Conservation (phyloP, 2,888 invertebrate genomes). For the Molorchus minor region DNA sequence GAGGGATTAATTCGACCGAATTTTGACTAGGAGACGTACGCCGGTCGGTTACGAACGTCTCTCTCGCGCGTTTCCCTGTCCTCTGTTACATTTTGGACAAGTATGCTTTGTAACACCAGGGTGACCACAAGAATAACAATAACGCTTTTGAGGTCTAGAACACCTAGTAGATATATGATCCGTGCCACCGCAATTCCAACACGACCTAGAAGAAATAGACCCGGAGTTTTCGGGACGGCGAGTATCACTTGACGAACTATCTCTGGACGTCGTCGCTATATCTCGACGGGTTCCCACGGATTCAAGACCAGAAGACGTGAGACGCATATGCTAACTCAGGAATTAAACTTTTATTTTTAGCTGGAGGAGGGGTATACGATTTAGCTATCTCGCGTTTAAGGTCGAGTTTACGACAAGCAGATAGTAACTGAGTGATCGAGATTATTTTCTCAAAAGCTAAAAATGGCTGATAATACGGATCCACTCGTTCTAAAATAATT, state of each 20-base stretch:
- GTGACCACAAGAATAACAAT: slow-evolving; percentile 23
- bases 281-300: neutral
- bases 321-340: slow-evolving; percentile 23
- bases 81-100: slow-evolving; percentile 19
- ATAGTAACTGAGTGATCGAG: neutral
- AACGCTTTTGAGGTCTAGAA: neutral
- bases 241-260: neutral
- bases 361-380: slow-evolving; percentile 2
- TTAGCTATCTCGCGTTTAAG: slow-evolving; percentile 9
- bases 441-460: neutral
- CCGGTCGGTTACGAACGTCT: neutral
- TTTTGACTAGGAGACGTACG: neutral
- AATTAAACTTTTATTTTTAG: slow-evolving; percentile 4
- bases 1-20: neutral
- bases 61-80: neutral
- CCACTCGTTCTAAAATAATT: neutral
- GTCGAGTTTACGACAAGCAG: slow-evolving; percentile 26
- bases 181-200: slow-evolving; percentile 22
- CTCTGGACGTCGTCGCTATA: neutral
- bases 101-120: slow-evolving; percentile 18
- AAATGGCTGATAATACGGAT: slow-evolving; percentile 1
- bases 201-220: neutral
- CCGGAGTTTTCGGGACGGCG: neutral
- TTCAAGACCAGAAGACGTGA: neutral
- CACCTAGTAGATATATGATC: slow-evolving; percentile 22